Evolutionary conservation across 1,140 invertebrate genomes (phyloP), one percentile per base, ranked within the genome.

Genomic region (Tyrophagus putrescentiae): DNA sequence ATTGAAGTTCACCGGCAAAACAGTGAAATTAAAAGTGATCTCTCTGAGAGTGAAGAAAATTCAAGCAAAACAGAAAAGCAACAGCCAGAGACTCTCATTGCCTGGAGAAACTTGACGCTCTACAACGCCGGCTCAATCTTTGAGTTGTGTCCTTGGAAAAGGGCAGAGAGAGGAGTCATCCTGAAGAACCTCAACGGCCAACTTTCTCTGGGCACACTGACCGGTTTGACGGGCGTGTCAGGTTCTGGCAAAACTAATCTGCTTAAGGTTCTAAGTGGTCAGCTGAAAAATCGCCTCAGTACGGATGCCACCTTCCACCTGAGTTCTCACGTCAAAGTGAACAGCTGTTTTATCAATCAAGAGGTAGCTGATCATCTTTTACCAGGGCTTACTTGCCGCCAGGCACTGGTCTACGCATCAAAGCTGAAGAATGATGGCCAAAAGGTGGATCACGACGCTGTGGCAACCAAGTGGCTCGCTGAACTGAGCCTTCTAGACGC

Each of bases 211-310:
- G 48, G 48, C 4, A 21, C 48, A 7, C 2, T 52, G 1, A 52
- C 33, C 27, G 53, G 9, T 34, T 23, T 56, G 53, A 56, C 39
- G 53, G 53, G 53, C 11, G n/a, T 34, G 3, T 56, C 53, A 11
- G 53, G 53, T 56, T 28, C 53, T 1, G 53, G 53, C 18, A 56
- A 56, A 33, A 56, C 53, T 32, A 31, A 31, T 3, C 23, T 56
- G 16, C 39, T 56, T 16, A 39, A 39, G 36, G 13, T 13, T 39
- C 13, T 39, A 13, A 39, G n/a, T 39, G 36, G 36, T 13, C 13
- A n/a, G n/a, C 13, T 13, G 13, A 39, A 39, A 13, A 13, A 13
- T 39, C 13, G 36, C 13, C n/a, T 39, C 13, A n/a, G 36, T 13
- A n/a, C 13, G n/a, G n/a, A 39, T 13, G n/a, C 36, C n/a, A 39